These are phyloP conservation scores for Eupithecia exiguata DNA, from an alignment of 2,888 invertebrate genomes.

Conservation along the genomic window DNA sequence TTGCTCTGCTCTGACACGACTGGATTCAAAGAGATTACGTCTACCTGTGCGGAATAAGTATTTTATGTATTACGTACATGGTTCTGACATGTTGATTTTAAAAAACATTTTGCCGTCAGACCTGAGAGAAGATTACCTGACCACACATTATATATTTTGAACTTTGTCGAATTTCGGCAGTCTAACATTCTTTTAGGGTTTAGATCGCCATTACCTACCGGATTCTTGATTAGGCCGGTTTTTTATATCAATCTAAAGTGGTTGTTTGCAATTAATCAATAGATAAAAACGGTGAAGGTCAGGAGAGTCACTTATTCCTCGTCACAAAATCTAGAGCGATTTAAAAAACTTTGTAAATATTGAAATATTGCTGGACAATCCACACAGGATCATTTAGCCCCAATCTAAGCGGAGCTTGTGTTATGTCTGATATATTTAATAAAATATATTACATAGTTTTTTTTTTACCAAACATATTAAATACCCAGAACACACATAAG, in stretches of 20 bases:
- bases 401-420: no score
- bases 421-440: no score
- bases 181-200: not conserved
- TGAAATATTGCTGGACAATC: no score
- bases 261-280: not conserved
- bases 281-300: not conserved
- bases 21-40: conserved; percentile 54
- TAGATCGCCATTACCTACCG: not conserved
- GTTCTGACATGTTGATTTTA: not conserved
- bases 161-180: not conserved
- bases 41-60: conserved; percentile 29
- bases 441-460: no score
- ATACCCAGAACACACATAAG: no score
- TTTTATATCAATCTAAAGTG: not conserved
- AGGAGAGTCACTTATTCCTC: not conserved
- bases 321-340: not conserved
- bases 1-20: conserved; percentile 61
- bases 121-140: not conserved
- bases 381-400: no score
- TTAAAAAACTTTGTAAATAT: not conserved
- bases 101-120: conserved; percentile 1
- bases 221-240: not conserved
- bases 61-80: conserved; percentile 9
- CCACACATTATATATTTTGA: not conserved
- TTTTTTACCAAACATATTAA: no score